Evolutionary conservation across 2,113 vertebrate species (phyloP), one percentile per base, ranked within the genome.

Genomic region (Tragelaphus imberbis): DNA sequence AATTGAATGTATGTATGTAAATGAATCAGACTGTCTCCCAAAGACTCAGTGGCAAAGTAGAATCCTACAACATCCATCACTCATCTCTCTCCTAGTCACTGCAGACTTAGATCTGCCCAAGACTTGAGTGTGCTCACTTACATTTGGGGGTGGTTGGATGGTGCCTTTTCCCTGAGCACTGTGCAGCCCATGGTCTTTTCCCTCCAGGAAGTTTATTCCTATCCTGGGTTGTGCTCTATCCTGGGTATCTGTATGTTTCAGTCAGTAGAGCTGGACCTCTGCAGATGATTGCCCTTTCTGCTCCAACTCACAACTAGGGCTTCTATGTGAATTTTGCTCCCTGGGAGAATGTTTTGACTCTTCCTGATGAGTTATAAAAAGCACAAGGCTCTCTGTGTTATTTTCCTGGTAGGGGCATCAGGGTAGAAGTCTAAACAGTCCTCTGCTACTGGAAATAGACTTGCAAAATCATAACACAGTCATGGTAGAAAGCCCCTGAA

Each of bases 171-270:
- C 81, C 84, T 81, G 16, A 53, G 27, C 16, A 2, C 1, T 55
- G 36, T 86, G 17, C 51, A 17, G 8, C 2, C 11, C 19, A 0
- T n/a, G 4, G 1, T 1, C 13, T 56, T 82, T 65, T 53, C 5
- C 19, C 5, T 51, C 6, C 30, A 1, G 4, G 10, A 3, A 58
- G 10, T 68, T 5, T 51, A 75, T 82, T 44, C 27, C n/a, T 6
- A 77, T 21, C 33, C 49, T 6, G 25, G 12, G 4, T 8, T 71
- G 44, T 44, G 44, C 6, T 44, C 44, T 44, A 44, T 44, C 44
- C 44, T 44, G 44, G 53, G 0, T 55, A 40, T 33, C 15, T 53
- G 0, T 9, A 14, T 3, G 12, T 12, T 88, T 49, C 6, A 21
- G 11, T 6, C 81, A 33, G 25, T 51, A 55, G n/a, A 93, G 28